A percentile compares a stretch with the other conserved stretches of the same genome.
Evolutionary conservation across 1,140 invertebrate species (phyloP).

Genomic region (Branchinecta lindahli): DNA sequence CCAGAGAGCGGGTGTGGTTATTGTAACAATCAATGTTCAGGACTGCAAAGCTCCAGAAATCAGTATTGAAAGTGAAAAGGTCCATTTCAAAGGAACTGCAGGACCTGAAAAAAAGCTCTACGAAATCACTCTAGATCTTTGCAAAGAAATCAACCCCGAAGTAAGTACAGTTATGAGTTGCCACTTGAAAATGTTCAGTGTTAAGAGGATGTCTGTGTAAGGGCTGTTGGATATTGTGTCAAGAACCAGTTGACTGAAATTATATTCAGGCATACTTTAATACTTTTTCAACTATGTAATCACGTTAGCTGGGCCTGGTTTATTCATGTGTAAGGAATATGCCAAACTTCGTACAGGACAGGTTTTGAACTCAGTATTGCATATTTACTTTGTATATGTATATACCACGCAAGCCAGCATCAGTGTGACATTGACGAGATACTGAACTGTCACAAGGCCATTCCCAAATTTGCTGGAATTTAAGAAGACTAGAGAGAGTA

Average conservation of each 20-base stretch:
- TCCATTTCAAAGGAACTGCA: conserved; percentile 70
- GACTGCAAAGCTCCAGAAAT: conserved; percentile 69
- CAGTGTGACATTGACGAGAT: too few species aligned
- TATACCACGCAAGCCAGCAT: too few species aligned
- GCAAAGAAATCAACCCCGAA: conserved; percentile 60
- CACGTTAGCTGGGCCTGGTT: too few species aligned
- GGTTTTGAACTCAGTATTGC: too few species aligned
- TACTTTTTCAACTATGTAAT: too few species aligned
- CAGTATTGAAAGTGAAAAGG: conserved; percentile 57
- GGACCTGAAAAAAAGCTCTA: conserved; percentile 69
- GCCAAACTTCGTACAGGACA: too few species aligned
- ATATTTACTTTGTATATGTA: too few species aligned
- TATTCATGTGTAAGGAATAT: too few species aligned
- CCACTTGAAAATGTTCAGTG: not conserved
- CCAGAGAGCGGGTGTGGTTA: conserved; percentile 60
- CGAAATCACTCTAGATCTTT: conserved; percentile 68
- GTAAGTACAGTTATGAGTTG: conserved; percentile 34
- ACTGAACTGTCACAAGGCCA: too few species aligned
- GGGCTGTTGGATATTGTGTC: conserved; percentile 9
- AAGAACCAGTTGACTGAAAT: conserved; percentile 14
- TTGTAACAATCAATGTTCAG: conserved; percentile 74
- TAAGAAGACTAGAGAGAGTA: too few species aligned
- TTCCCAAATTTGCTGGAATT: too few species aligned
- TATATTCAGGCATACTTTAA: too few species aligned
- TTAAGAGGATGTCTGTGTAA: not conserved